Conservation (phyloP, 2,113 vertebrate genomes). For the Solea solea region DNA sequence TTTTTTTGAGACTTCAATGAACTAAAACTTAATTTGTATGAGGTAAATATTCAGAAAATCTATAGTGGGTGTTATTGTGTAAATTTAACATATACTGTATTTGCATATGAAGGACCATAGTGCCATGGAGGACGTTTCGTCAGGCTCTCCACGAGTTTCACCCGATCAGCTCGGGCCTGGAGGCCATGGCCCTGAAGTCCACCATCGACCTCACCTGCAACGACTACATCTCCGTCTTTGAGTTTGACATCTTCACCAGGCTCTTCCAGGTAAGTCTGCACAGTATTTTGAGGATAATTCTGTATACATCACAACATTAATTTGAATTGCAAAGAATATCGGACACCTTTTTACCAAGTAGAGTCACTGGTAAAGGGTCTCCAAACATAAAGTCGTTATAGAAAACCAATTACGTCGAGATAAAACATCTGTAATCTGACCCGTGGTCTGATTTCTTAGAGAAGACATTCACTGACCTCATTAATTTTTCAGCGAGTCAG, state of each 20-base stretch:
- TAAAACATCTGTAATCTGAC: neutral
- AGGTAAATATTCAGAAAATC: too few species aligned
- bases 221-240: constrained; percentile 98
- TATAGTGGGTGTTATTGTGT: neutral
- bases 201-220: constrained; percentile 99
- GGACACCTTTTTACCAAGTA: neutral
- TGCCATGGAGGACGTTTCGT: constrained; percentile 96
- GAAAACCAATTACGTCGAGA: neutral
- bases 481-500: neutral
- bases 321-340: neutral
- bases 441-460: neutral
- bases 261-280: constrained; percentile 92
- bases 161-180: constrained; percentile 95
- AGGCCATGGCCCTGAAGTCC: constrained; percentile 98
- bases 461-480: neutral
- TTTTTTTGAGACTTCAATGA: neutral
- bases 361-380: neutral
- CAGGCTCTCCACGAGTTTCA: constrained; percentile 97
- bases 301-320: neutral
- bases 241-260: constrained; percentile 98
- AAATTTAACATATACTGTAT: too few species aligned
- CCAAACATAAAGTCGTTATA: neutral
- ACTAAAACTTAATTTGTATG: too few species aligned
- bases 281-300: neutral
- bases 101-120: constrained; percentile 86